phyloP scores from a whole-genome alignment of 2,797 vertebrate species.

The Lacerta agilis region DNA sequence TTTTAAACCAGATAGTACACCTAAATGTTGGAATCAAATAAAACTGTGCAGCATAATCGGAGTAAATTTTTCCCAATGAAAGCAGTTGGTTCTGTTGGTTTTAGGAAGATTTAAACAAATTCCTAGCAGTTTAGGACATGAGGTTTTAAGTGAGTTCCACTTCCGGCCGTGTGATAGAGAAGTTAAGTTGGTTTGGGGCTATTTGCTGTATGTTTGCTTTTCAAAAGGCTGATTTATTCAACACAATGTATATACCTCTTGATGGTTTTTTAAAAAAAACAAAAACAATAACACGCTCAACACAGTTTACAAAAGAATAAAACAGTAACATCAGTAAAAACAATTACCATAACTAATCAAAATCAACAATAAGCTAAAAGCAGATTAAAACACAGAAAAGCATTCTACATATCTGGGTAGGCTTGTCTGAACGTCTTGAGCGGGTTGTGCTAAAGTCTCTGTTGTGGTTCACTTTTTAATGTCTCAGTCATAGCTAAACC shows the following conservation, averaged over 20 bases:
- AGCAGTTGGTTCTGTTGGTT: neutral
- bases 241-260: too few relatives aligned
- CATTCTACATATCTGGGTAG: too few relatives aligned
- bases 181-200: neutral
- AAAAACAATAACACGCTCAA: too few relatives aligned
- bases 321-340: too few relatives aligned
- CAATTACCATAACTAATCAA: too few relatives aligned
- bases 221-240: neutral
- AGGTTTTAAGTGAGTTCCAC: neutral
- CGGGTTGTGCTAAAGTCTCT: neutral
- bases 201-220: constrained; percentile 12
- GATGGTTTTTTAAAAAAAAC: too few relatives aligned
- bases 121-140: neutral
- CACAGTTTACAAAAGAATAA: too few relatives aligned
- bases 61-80: neutral
- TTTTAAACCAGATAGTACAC: neutral
- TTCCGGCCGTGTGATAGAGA: neutral
- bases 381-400: too few relatives aligned
- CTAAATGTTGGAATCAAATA: neutral
- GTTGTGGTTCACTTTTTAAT: constrained; percentile 22
- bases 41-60: neutral
- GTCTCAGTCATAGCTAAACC: neutral
- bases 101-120: constrained; percentile 8
- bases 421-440: too few relatives aligned
- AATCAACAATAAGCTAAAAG: too few relatives aligned